Evolutionary conservation across 1,140 invertebrate species (phyloP).

Genomic region (Lamellibrachia luymesi): DNA sequence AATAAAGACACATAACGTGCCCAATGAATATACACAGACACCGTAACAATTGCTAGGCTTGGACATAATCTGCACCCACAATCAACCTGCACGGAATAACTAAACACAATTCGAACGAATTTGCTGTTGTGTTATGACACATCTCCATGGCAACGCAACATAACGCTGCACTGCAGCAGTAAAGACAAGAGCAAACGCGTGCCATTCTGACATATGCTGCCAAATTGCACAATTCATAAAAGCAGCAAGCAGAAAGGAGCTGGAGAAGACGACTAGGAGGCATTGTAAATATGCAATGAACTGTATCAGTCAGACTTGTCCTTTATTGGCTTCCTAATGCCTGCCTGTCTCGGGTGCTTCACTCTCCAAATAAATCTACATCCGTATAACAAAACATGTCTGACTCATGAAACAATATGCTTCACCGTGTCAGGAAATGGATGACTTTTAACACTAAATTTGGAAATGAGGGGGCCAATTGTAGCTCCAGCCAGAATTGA

Average conservation of each 20-base stretch:
- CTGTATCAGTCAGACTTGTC: not conserved
- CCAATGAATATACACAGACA: not conserved
- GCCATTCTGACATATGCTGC: not conserved
- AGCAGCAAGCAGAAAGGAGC: not conserved
- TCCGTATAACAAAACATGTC: not conserved
- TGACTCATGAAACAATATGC: not conserved
- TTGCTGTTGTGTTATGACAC: not conserved
- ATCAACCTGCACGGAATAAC: not conserved
- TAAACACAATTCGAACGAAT: not conserved
- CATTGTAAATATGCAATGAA: not conserved
- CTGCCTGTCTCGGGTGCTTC: not conserved
- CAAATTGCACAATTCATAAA: not conserved
- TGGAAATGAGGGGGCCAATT: not conserved
- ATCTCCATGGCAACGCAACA: not conserved
- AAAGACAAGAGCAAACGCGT: not conserved
- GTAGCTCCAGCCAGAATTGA: not conserved
- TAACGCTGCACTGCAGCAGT: not conserved
- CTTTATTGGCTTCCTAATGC: not conserved
- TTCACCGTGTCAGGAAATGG: not conserved
- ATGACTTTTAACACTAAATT: not conserved
- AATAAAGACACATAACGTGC: not conserved
- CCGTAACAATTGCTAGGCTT: not conserved
- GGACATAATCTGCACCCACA: not conserved
- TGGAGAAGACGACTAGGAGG: not conserved
- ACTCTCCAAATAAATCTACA: not conserved